Evolutionary conservation across 2,113 vertebrate species (phyloP), one percentile per base, ranked within the genome.

Genomic region (Dromaius novaehollandiae): DNA sequence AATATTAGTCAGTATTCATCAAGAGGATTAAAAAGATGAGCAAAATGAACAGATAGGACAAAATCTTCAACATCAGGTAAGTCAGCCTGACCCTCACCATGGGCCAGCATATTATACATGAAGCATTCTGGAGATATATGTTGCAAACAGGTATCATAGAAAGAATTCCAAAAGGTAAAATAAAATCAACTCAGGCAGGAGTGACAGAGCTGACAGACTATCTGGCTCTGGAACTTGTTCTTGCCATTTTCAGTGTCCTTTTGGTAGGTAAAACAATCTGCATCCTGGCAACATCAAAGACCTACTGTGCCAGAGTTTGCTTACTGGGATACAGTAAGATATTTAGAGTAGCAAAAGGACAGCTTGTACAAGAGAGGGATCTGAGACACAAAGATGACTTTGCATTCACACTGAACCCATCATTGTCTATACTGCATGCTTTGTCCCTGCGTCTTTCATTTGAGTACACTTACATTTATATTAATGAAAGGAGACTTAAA

Each of bases 171-270:
- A 86, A n/a, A 70, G 4, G 16, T 21, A 66, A 76, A 79, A 38
- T 15, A 61, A 85, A 69, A 40, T 8, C 68, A 51, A 11, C 14
- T 28, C 48, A 34, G 9, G 22, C 40, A 81, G 25, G 34, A 78
- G 44, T 22, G 34, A 51, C 36, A 75, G 21, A 65, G 20, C 56
- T 66, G 74, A 28, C 50, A 44, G 13, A 19, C 48, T 68, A 21
- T 19, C 86, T 78, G 63, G 17, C 24, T 42, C 58, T 60, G 24
- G 42, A 56, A 80, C 24, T 7, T 1, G 2, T 64, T 75, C 40
- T 36, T 38, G 25, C 32, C 13, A 1, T 51, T 80, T 21, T 34
- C 58, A 24, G 25, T 18, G 53, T 20, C 38, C 0, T 0, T 28
- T 86, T 50, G 40, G 32, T 69, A 11, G 6, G 16, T 13, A 38